phyloP scores from a whole-genome alignment of 2,113 vertebrate species.

The Cololabis saira region DNA sequence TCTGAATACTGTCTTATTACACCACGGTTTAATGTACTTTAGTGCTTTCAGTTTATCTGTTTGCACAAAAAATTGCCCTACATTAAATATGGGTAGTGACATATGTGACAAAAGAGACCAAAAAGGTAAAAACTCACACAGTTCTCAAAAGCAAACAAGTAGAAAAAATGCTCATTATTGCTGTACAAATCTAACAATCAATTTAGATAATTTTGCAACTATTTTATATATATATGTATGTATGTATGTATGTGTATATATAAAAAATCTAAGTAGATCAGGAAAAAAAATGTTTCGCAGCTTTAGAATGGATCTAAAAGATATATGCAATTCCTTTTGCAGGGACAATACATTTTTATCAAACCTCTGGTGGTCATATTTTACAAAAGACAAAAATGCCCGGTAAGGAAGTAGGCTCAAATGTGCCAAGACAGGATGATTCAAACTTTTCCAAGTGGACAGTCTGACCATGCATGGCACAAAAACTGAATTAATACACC shows the following conservation, averaged over 20 bases:
- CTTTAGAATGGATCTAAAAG: too few species aligned
- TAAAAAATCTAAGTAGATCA: too few species aligned
- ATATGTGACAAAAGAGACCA: constrained; percentile 1
- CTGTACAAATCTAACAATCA: background rate
- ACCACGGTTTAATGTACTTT: background rate
- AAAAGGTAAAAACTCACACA: background rate
- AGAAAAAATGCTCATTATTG: background rate
- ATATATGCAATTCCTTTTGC: too few species aligned
- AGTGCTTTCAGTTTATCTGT: constrained; percentile 1
- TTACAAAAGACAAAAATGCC: background rate
- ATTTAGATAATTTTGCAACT: too few species aligned
- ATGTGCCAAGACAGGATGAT: background rate
- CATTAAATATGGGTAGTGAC: constrained; percentile 1
- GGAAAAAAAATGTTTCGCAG: too few species aligned
- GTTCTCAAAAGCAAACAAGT: too few species aligned
- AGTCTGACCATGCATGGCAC: background rate
- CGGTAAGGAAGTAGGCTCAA: constrained; percentile 7
- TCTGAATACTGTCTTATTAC: background rate
- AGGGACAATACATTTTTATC: too few species aligned
- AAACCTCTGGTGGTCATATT: too few species aligned
- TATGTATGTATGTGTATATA: too few species aligned
- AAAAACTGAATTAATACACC: constrained; percentile 1
- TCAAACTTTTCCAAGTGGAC: background rate
- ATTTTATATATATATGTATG: too few species aligned
- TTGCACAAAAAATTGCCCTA: constrained; percentile 20